Conservation (phyloP, 2,888 invertebrate species). For the Hydrotaea cyrtoneurina region DNA sequence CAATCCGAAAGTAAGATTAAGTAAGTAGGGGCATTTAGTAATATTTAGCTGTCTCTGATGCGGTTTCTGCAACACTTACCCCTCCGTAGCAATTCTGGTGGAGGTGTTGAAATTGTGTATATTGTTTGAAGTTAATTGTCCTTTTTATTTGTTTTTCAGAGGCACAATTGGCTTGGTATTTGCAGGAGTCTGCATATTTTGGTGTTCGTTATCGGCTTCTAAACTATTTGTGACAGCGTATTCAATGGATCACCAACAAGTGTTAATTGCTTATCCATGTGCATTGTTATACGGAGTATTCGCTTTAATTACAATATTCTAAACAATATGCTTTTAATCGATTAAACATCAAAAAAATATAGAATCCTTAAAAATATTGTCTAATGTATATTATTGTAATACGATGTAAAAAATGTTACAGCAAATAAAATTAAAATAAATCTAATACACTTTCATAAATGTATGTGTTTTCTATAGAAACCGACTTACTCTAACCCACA, state of each 20-base stretch:
- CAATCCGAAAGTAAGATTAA: no score
- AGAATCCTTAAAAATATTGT: background rate
- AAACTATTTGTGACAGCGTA: constrained; percentile 89
- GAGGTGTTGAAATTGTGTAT: no score
- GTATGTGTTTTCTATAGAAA: background rate
- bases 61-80: no score
- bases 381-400: background rate
- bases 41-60: no score
- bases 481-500: constrained; percentile 58
- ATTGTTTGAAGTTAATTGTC: no score
- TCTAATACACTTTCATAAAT: background rate
- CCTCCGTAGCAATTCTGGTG: no score
- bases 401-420: background rate
- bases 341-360: background rate
- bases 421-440: background rate
- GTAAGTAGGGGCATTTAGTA: no score
- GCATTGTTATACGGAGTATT: constrained; percentile 89
- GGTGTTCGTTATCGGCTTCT: constrained; percentile 89
- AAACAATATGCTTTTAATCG: constrained; percentile 70
- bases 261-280: constrained; percentile 88
- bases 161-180: constrained; percentile 83
- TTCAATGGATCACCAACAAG: constrained; percentile 87
- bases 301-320: constrained; percentile 89
- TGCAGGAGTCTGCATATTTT: constrained; percentile 84
- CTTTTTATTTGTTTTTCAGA: constrained; percentile 77